Percentiles rank a stretch among this genome's conserved stretches.
Evolutionary conservation across 2,797 vertebrate species (phyloP).

Genomic region (Bryconaethiops microstoma): DNA sequence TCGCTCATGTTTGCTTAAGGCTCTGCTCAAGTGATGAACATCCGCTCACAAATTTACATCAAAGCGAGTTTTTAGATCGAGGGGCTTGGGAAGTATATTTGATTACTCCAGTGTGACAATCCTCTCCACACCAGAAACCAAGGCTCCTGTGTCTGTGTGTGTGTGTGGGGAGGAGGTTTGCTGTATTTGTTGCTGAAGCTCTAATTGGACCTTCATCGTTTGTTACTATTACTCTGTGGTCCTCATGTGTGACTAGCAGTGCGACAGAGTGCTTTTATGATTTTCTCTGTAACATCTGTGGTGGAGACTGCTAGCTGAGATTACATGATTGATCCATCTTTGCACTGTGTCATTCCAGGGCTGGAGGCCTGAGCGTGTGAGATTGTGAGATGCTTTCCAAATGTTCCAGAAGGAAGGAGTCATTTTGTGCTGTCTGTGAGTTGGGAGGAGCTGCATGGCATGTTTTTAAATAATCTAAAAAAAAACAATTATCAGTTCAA

Average conservation of each 20-base stretch:
- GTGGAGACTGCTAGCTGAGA: slow-evolving; percentile 67
- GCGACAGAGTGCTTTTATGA: slow-evolving; percentile 68
- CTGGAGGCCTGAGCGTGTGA: slow-evolving; percentile 1
- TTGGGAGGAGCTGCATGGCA: not conserved
- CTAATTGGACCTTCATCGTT: slow-evolving; percentile 63
- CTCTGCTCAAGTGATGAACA: slow-evolving; percentile 75
- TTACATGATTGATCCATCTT: slow-evolving; percentile 48
- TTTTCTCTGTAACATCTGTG: slow-evolving; percentile 70
- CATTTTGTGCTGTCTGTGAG: slow-evolving; percentile 25
- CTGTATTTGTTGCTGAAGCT: slow-evolving; percentile 60
- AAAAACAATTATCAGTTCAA: slow-evolving; percentile 1
- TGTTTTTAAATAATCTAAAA: not conserved
- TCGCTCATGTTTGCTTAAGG: slow-evolving; percentile 81
- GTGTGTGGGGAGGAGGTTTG: slow-evolving; percentile 44
- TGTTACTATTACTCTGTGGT: slow-evolving; percentile 66
- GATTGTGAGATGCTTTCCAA: slow-evolving; percentile 22
- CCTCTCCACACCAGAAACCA: slow-evolving; percentile 67
- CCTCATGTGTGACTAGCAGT: slow-evolving; percentile 68
- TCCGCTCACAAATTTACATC: slow-evolving; percentile 82
- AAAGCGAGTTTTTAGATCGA: slow-evolving; percentile 73
- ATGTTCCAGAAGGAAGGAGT: slow-evolving; percentile 21
- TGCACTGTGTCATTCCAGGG: slow-evolving; percentile 30
- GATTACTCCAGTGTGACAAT: slow-evolving; percentile 82
- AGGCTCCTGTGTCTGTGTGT: slow-evolving; percentile 17
- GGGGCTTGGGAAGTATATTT: slow-evolving; percentile 82